Base-by-base conservation (phyloP, 1,140 invertebrate genomes). In the Drosophila lowei region DNA sequence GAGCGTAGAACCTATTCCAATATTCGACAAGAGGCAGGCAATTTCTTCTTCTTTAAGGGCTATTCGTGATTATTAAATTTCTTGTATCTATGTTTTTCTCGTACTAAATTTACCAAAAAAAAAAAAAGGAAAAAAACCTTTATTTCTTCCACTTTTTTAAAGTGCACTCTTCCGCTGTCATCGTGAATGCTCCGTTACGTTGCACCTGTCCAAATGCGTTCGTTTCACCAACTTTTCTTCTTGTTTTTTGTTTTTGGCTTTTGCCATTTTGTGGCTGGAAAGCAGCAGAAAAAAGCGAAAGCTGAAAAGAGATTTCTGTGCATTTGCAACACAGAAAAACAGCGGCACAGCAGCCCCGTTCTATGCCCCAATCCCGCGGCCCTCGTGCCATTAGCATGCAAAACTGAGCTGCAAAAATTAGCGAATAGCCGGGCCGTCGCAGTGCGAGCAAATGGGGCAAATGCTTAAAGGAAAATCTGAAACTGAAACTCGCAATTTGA, bases 381-480 rank as follows among this genome's bases (percentile, higher is more conserved):
- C 34, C 1, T 13, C 34, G 11, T 13, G 34, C 44, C 68, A 75
- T 75, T 73, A 62, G 58, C 47, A 77, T 73, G 75, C 68, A 79
- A 78, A 78, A 67, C 76, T 79, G 54, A 43, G 30, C 48, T 55
- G 54, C 25, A 46, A 55, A 59, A 78, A 73, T 78, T 75, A 79
- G 57, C 67, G 77, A 79, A 79, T 74, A 38, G 47, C 34, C 38
- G 21, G 11, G n/a, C 11, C 13, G n/a, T 13, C 13, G 42, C 55
- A 46, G 38, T 38, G 11, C 3, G 11, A 38, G 47, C 30, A 41
- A 42, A 43, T n/a, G 28, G 9, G 63, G 38, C 43, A 57, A 54
- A 38, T 30, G 30, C 34, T 38, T 38, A 4, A 38, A 48, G 38
- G 48, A 46, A 34, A 25, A 50, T 46, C 42, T 25, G 38, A 43